phyloP scores from a whole-genome alignment of 2,113 vertebrate genomes.

The Apodemus speciosus region DNA sequence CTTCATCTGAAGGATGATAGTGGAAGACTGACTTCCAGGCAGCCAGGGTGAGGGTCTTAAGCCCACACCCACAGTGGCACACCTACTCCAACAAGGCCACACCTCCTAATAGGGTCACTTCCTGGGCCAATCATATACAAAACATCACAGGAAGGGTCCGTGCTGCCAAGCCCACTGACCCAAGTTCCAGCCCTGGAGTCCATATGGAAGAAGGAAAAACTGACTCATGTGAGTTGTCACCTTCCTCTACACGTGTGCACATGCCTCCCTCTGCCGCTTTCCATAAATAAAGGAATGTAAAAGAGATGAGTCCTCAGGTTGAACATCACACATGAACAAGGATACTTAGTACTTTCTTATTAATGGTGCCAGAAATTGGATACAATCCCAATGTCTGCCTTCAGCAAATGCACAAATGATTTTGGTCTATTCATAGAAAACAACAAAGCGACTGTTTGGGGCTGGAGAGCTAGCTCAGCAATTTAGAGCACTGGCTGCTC shows the following conservation, averaged over 20 bases:
- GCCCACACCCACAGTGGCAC: no score
- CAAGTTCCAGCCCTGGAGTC: background rate
- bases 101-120: no score
- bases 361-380: background rate
- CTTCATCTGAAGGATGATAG: no score
- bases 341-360: background rate
- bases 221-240: background rate
- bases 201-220: background rate
- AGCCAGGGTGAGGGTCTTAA: no score
- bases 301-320: background rate
- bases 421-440: background rate
- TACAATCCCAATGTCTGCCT: background rate
- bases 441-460: background rate
- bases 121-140: no score
- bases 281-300: background rate
- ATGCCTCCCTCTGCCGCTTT: background rate
- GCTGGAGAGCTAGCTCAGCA: background rate
- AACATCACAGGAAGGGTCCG: background rate
- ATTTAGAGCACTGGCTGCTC: background rate
- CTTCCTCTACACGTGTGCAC: background rate
- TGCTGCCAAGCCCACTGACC: no score
- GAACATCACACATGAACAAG: background rate
- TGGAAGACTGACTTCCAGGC: no score
- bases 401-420: slow-evolving; percentile 6
- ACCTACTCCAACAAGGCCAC: no score